phyloP scores from a whole-genome alignment of 2,888 invertebrate genomes.

The Sthenelais limicola region DNA sequence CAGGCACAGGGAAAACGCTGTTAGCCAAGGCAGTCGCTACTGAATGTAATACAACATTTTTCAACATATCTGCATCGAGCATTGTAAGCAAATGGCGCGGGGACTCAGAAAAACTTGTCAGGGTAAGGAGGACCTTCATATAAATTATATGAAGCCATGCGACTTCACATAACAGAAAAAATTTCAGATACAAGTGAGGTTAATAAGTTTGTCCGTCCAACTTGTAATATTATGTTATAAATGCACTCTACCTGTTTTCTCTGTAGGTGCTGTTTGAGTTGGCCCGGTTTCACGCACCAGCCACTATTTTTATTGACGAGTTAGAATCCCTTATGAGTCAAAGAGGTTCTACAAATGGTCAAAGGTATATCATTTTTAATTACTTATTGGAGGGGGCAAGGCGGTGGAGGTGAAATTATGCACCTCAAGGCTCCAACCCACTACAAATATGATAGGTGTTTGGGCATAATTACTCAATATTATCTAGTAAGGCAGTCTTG shows the following conservation, averaged over 20 bases:
- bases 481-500: too few species aligned
- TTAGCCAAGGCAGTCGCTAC: slow-evolving; percentile 90
- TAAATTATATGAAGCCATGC: neutral
- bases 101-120: slow-evolving; percentile 93
- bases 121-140: slow-evolving; percentile 74
- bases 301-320: slow-evolving; percentile 94
- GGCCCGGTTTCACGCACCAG: slow-evolving; percentile 87
- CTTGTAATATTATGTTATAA: neutral
- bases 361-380: too few species aligned
- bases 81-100: slow-evolving; percentile 97
- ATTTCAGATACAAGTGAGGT: neutral
- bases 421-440: too few species aligned
- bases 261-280: slow-evolving; percentile 86
- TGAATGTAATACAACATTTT: slow-evolving; percentile 86
- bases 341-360: slow-evolving; percentile 69
- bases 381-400: too few species aligned
- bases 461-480: too few species aligned
- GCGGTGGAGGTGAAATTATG: too few species aligned
- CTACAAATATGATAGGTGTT: too few species aligned
- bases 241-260: neutral
- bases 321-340: slow-evolving; percentile 86
- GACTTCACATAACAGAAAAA: neutral
- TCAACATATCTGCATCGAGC: slow-evolving; percentile 90
- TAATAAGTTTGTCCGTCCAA: neutral
- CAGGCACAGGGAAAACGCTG: slow-evolving; percentile 84